phyloP scores from a whole-genome alignment of 2,888 invertebrate genomes.

The Osmoderma eremita region DNA sequence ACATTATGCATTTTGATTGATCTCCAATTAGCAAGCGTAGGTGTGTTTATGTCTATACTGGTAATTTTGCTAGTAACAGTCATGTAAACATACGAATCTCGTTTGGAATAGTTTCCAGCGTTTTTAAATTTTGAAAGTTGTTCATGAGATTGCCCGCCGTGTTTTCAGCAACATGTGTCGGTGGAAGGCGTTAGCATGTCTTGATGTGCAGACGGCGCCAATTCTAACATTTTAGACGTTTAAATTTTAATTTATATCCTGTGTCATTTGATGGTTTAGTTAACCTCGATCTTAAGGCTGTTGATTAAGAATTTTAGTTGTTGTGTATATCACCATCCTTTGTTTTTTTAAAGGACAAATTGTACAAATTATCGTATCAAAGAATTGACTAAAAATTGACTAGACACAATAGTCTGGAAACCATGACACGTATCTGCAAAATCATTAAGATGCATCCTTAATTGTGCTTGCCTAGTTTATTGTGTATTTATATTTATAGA shows the following conservation, averaged over 20 bases:
- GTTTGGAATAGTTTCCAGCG: not conserved
- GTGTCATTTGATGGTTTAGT: too few species aligned
- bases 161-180: constrained; percentile 1
- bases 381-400: too few species aligned
- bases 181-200: constrained; percentile 4
- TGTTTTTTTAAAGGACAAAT: too few species aligned
- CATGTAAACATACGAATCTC: constrained; percentile 4
- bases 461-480: too few species aligned
- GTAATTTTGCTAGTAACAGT: constrained; percentile 4
- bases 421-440: too few species aligned
- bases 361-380: too few species aligned
- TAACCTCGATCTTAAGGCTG: too few species aligned
- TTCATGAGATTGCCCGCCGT: not conserved
- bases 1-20: constrained; percentile 5
- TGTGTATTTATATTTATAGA: too few species aligned
- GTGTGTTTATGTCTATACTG: not conserved
- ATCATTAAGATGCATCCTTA: too few species aligned
- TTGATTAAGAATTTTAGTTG: too few species aligned
- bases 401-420: too few species aligned
- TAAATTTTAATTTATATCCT: not conserved
- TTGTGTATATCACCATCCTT: too few species aligned
- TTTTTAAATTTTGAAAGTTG: not conserved
- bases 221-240: not conserved
- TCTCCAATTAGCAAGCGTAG: constrained; percentile 13
- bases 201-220: constrained; percentile 10